A percentile compares a stretch with the other conserved stretches of the same genome.
These are phyloP conservation scores for Patella pellucida DNA, from an alignment of 2,888 invertebrate genomes.

Conservation along the genomic window DNA sequence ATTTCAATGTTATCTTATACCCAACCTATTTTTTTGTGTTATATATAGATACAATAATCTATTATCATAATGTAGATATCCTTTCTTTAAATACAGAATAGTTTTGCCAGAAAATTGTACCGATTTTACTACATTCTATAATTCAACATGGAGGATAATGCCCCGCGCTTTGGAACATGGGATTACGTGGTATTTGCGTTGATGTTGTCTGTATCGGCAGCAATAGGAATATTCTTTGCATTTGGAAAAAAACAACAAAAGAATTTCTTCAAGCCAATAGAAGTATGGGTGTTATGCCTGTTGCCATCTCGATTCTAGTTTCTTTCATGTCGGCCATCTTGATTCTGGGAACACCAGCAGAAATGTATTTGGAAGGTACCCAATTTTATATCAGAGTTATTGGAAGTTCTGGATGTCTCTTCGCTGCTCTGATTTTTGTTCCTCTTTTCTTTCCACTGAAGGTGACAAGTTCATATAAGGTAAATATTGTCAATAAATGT, in stretches of 20 bases:
- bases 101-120: no score
- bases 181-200: slow-evolving; percentile 51
- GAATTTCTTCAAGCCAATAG: slow-evolving; percentile 58
- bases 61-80: no score
- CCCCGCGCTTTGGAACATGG: neutral
- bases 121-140: no score
- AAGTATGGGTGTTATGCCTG: slow-evolving; percentile 53
- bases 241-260: slow-evolving; percentile 46
- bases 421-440: slow-evolving; percentile 48
- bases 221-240: slow-evolving; percentile 53
- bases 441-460: slow-evolving; percentile 53
- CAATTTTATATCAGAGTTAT: slow-evolving; percentile 41
- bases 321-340: slow-evolving; percentile 65
- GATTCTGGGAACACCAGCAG: slow-evolving; percentile 59
- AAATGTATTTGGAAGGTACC: slow-evolving; percentile 58
- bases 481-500: slow-evolving; percentile 24
- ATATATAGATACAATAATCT: no score
- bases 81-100: no score
- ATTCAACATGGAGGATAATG: neutral
- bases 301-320: slow-evolving; percentile 58
- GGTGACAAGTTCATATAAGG: slow-evolving; percentile 56
- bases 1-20: no score
- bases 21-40: no score
- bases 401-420: slow-evolving; percentile 31
- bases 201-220: slow-evolving; percentile 46